phyloP scores from a whole-genome alignment of 2,888 invertebrate genomes.

The Lumbricus terrestris region DNA sequence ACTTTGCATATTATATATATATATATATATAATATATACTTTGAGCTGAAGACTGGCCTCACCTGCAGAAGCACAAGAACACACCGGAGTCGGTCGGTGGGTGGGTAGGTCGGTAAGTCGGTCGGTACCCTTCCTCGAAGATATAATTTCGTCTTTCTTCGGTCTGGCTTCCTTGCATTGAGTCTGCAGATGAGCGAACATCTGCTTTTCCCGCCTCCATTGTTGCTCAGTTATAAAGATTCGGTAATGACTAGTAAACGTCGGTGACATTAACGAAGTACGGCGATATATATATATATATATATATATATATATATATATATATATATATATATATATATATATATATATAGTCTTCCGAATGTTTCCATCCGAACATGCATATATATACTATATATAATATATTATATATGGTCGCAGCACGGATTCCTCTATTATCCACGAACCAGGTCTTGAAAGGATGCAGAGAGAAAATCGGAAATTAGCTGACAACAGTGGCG shows the following conservation, averaged over 20 bases:
- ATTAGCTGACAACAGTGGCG: neutral
- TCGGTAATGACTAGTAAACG: neutral
- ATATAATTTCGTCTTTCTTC: neutral
- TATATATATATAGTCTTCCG: neutral
- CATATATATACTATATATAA: too few species aligned
- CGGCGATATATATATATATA: neutral
- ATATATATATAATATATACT: too few species aligned
- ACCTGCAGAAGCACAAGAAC: too few species aligned
- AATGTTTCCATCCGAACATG: too few species aligned
- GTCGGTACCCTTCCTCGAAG: neutral
- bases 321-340: too few species aligned
- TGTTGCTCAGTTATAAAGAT: neutral
- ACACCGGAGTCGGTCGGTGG: too few species aligned
- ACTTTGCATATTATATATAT: too few species aligned
- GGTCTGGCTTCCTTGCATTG: neutral
- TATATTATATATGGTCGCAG: neutral
- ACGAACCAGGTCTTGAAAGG: neutral
- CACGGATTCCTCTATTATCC: neutral
- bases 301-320: too few species aligned
- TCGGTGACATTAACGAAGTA: neutral
- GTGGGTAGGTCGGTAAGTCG: too few species aligned
- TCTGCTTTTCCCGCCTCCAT: neutral
- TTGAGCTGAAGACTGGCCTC: too few species aligned
- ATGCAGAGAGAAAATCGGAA: neutral
- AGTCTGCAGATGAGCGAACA: too few species aligned